Evolutionary conservation across 2,797 vertebrate genomes (phyloP).

Genomic region (Synanceia verrucosa): DNA sequence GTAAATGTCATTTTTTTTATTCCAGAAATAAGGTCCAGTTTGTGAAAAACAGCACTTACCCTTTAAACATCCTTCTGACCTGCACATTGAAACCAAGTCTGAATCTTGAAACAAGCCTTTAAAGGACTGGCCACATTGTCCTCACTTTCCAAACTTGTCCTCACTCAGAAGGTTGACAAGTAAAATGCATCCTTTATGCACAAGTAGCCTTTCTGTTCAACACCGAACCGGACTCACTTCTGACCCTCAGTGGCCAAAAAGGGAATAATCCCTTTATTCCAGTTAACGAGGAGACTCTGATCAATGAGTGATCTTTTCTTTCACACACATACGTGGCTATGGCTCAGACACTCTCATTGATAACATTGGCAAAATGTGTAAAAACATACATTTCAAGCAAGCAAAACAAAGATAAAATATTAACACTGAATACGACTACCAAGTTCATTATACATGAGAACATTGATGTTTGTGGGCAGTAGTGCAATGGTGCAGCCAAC

Average conservation of each 20-base stretch:
- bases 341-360: background rate
- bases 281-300: background rate
- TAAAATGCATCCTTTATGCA: background rate
- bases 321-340: no score
- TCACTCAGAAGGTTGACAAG: background rate
- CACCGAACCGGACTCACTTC: conserved; percentile 26
- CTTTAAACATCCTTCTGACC: background rate
- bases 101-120: background rate
- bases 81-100: background rate
- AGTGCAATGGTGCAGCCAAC: no score
- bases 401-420: no score
- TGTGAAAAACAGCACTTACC: no score
- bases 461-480: no score
- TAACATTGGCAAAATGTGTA: no score
- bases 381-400: no score
- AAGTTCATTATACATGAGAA: no score
- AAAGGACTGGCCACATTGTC: background rate
- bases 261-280: background rate
- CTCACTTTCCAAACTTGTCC: background rate
- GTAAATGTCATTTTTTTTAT: no score
- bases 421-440: no score
- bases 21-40: no score
- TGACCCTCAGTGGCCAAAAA: conserved; percentile 51
- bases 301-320: background rate
- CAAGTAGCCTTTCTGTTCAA: background rate